A percentile compares a stretch with the other conserved stretches of the same genome.
Evolutionary conservation across 1,140 invertebrate species (phyloP).

Genomic region (Doryteuthis pealeii): DNA sequence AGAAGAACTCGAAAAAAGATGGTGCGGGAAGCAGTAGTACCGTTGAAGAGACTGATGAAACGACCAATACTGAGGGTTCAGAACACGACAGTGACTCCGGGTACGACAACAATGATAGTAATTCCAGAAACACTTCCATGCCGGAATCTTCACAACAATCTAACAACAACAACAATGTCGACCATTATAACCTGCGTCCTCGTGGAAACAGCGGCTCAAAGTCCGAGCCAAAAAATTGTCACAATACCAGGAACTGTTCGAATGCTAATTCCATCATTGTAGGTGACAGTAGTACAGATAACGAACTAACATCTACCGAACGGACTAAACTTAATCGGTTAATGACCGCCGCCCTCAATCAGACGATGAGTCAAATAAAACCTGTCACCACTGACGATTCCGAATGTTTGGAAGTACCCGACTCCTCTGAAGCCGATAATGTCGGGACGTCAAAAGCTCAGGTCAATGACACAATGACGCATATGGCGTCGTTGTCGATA

Average conservation of each 20-base stretch:
- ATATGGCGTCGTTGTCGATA: neutral
- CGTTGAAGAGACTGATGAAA: neutral
- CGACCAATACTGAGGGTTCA: neutral
- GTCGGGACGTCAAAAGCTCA: neutral
- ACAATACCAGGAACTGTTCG: neutral
- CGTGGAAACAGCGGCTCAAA: neutral
- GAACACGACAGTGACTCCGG: neutral
- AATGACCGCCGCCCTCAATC: neutral
- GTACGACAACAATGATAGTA: neutral
- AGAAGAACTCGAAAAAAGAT: neutral
- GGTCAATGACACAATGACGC: neutral
- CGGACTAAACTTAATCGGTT: neutral
- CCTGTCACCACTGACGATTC: neutral
- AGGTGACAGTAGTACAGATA: neutral
- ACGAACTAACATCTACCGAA: neutral
- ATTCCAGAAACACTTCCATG: neutral
- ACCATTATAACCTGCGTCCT: neutral
- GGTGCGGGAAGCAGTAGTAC: neutral
- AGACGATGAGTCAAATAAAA: neutral
- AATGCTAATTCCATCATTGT: neutral
- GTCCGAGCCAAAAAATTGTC: neutral
- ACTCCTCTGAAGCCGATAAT: neutral
- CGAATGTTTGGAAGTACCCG: neutral
- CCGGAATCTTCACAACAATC: neutral
- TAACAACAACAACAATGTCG: neutral